Base-by-base conservation (phyloP, 2,888 invertebrate genomes). In the Agrotis exclamationis region DNA sequence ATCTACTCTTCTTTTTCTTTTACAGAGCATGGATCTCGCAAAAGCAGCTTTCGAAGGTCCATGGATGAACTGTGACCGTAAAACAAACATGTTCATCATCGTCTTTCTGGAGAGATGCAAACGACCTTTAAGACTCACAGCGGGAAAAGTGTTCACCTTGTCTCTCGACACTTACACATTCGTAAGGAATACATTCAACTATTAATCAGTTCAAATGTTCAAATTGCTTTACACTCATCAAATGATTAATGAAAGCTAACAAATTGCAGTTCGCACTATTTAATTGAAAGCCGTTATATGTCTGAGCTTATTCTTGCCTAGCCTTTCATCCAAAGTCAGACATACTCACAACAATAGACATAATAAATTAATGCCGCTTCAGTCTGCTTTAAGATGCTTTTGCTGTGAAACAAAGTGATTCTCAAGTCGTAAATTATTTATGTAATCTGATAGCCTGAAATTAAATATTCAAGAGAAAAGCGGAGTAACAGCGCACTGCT, bases 141-240 rank as follows among this genome's bases (percentile, higher is more conserved):
- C 97, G 44, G 97, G 96, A 11, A 96, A 97, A 87, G 93, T 97
- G 82, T 96, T 96, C 73, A 96, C 92, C 1, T 90, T 97, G 22
- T 96, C 97, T 4, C 90, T 97, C 44, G 92, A 93, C 65, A 96
- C 96, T 28, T 96, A 97, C 71, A 97, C 96, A 44, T 89, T 93
- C 72, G 97, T 96, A 90, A 94, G 94, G 72, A 24, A 59, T 3
- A 20, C 4, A 44, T 44, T 62, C 1, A 64, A 14, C 50, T 56
- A 62, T 58, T 54, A 51, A 24, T 48, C 58, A n/a, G 14, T n/a
- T 39, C 45, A 28, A 45, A 7, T 22, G 3, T 22, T 51, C 11
- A 65, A 54, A 58, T 56, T 11, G 13, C 47, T 62, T 53, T 45
- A 57, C 48, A 20, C n/a, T 33, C 45, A 24, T 51, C 16, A 28